These are phyloP conservation scores for Patella depressa DNA, from an alignment of 2,888 invertebrate species.

Conservation along the genomic window DNA sequence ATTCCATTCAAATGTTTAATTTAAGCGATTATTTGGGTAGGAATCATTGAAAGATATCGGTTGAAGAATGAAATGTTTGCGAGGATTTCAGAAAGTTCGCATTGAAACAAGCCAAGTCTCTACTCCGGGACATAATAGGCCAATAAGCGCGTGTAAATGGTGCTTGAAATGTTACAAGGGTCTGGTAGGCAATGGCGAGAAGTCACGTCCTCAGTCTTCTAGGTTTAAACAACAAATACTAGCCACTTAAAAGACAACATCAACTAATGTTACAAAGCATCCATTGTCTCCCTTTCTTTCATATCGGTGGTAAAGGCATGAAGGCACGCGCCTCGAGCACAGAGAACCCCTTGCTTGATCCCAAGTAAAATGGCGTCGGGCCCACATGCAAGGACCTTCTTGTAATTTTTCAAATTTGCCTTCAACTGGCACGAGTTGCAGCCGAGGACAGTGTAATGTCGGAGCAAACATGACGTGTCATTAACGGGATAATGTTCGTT, in stretches of 20 bases:
- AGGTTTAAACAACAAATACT: conserved; percentile 9
- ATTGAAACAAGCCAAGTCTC: background rate
- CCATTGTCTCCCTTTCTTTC: background rate
- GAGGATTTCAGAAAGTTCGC: no score
- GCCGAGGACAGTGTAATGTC: background rate
- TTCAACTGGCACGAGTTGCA: background rate
- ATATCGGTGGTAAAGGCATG: background rate
- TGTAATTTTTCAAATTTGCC: conserved; percentile 1
- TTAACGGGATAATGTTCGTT: conserved; percentile 3
- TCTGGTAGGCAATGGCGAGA: background rate
- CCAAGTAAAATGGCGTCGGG: background rate
- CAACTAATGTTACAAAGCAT: background rate
- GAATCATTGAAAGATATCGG: no score
- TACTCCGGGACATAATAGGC: background rate
- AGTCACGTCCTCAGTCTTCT: background rate
- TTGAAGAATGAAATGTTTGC: no score
- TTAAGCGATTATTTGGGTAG: no score
- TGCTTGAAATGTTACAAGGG: background rate
- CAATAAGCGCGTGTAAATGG: conserved; percentile 13
- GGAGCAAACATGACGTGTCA: conserved; percentile 7
- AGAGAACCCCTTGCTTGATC: background rate
- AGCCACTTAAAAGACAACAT: conserved; percentile 2
- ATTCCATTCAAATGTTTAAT: no score
- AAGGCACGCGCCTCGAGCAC: conserved; percentile 8
- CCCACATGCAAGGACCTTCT: background rate